Base-by-base conservation (phyloP, 92 coral and sea anemone species). In the Zoanthus gigantus region DNA sequence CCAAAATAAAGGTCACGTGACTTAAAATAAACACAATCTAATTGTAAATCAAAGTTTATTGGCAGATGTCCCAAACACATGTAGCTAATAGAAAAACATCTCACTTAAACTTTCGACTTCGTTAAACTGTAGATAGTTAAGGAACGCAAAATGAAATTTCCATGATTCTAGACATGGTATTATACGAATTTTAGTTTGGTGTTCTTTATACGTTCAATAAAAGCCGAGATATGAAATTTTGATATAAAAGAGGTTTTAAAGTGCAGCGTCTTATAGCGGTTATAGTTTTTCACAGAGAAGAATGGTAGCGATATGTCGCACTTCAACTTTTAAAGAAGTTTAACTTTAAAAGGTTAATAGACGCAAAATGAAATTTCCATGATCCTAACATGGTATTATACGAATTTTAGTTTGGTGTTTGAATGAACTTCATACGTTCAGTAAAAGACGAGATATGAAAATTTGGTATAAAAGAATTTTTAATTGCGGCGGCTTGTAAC, bases 361-460 rank as follows among this genome's bases (percentile, higher is more conserved):
- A 57, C 63, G 63, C 63, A 57, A 57, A 57, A 57, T 57, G 63
- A 57, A 3, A 57, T 57, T 57, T 57, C 63, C 63, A 57, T 57
- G 63, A 57, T 57, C 63, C 63, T 57, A 57, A 57, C 63, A 57
- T 57, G 63, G 63, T 57, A 57, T 57, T 57, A 57, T 57, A 57
- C 14, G 63, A 57, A 57, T 57, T 57, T 57, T 57, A 57, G 63
- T 57, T 57, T 57, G 63, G 63, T 57, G 63, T 57, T 57, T 57
- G 63, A 57, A 57, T 57, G 63, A 57, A 57, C 63, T 57, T 57
- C 12, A 57, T 57, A 57, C 63, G 63, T 57, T 57, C 63, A 57
- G 5, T 57, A 57, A 57, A 57, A 3, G 63, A 12, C 12, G 63
- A 57, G 63, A 57, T 57, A 57, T 57, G 63, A 57, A 57, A 57